Conservation (phyloP, 1,140 invertebrate species). For the Chelonus insularis region DNA sequence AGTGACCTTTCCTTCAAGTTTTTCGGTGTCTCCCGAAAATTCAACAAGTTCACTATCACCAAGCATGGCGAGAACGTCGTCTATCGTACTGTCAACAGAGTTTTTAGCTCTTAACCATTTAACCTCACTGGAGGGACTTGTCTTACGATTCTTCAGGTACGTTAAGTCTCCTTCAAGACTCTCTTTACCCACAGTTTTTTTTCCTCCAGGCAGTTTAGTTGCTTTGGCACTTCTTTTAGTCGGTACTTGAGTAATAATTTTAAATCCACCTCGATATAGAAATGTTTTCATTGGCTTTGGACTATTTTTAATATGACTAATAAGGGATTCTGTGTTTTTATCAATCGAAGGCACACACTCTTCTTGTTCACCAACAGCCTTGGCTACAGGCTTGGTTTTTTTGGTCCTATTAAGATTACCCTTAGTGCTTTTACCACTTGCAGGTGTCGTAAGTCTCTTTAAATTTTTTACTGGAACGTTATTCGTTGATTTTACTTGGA, state of each 20-base stretch:
- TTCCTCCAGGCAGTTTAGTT: slow-evolving; percentile 29
- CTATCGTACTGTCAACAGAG: slow-evolving; percentile 53
- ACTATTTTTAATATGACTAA: slow-evolving; percentile 34
- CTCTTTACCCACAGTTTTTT: slow-evolving; percentile 27
- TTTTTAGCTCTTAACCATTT: slow-evolving; percentile 39
- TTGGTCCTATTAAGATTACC: slow-evolving; percentile 45
- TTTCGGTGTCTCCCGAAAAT: slow-evolving; percentile 31
- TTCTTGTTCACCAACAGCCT: slow-evolving; percentile 31
- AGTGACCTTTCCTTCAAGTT: slow-evolving; percentile 39
- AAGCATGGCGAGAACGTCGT: slow-evolving; percentile 55
- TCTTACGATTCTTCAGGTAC: slow-evolving; percentile 32
- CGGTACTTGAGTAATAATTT: slow-evolving; percentile 31
- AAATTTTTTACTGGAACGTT: slow-evolving; percentile 50
- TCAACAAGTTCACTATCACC: slow-evolving; percentile 42
- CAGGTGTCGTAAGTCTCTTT: slow-evolving; percentile 37
- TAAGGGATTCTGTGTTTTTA: not conserved
- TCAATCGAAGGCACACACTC: not conserved
- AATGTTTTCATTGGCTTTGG: slow-evolving; percentile 40
- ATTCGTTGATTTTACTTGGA: slow-evolving; percentile 50
- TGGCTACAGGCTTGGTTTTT: slow-evolving; percentile 37
- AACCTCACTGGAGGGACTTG: slow-evolving; percentile 16
- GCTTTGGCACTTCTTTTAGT: slow-evolving; percentile 35
- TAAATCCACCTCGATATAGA: slow-evolving; percentile 6
- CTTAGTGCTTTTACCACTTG: slow-evolving; percentile 44
- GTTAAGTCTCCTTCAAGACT: not conserved